Evolutionary conservation across 2,888 invertebrate genomes (phyloP).

Genomic region (Laspeyria flexula): DNA sequence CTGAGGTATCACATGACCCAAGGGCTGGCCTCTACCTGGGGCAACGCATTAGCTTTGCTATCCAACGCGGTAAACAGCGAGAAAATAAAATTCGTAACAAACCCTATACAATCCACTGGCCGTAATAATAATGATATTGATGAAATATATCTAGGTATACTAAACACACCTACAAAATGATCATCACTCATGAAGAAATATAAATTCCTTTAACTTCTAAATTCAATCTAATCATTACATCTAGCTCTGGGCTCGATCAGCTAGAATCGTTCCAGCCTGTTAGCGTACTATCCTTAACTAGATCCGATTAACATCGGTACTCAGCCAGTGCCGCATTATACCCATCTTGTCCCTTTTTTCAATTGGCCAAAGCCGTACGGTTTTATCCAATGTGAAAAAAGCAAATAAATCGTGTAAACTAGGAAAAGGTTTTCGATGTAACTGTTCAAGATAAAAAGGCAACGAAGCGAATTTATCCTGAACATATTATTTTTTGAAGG

Average conservation of each 20-base stretch:
- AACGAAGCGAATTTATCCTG: constrained; percentile 2
- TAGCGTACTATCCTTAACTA: constrained; percentile 41
- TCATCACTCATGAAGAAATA: too few relatives aligned
- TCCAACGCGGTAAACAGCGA: too few relatives aligned
- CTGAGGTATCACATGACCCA: too few relatives aligned
- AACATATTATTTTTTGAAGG: constrained; percentile 8
- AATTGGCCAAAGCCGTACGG: constrained; percentile 48
- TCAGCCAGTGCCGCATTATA: constrained; percentile 42
- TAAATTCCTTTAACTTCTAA: neutral
- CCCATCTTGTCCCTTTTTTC: constrained; percentile 49
- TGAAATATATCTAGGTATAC: too few relatives aligned
- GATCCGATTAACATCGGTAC: constrained; percentile 55
- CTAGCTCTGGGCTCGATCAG: neutral
- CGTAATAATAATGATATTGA: too few relatives aligned
- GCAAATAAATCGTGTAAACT: constrained; percentile 46
- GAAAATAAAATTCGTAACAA: too few relatives aligned
- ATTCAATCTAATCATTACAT: constrained; percentile 29
- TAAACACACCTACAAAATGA: too few relatives aligned
- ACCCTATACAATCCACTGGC: too few relatives aligned
- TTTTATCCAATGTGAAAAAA: constrained; percentile 40
- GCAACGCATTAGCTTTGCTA: too few relatives aligned
- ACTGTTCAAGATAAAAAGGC: constrained; percentile 17
- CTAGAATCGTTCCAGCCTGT: constrained; percentile 5
- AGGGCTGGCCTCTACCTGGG: too few relatives aligned
- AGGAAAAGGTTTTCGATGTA: constrained; percentile 48